Evolutionary conservation across 2,113 vertebrate species (phyloP), one percentile per base, ranked within the genome.

Genomic region (Callorhinus ursinus): DNA sequence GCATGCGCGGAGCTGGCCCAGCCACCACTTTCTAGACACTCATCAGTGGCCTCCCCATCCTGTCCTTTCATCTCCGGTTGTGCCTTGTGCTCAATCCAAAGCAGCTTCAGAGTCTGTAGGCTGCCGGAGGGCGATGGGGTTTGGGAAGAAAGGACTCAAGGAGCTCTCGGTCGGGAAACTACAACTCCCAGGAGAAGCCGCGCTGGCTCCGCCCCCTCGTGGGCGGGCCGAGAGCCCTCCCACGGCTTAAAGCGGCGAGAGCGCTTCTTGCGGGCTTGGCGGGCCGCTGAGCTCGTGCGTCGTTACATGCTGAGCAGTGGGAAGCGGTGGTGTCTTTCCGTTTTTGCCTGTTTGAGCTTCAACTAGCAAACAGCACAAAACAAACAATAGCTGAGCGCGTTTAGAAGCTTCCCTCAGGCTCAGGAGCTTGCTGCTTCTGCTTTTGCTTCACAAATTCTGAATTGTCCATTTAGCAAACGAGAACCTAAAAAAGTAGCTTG

Each of bases 161-260:
- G n/a, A 18, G 28, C 7, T 0, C 14, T 26, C 0, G 1, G 28
- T 1, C 13, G 7, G 5, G 6, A 69, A 93, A 98, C 97, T 97
- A 85, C 98, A 97, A 61, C 81, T 96, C 92, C 98, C 97, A 65
- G 80, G 4, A 81, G 93, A 12, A 10, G 22, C 8, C 42, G 74
- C 92, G 36, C 46, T 0, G 4, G 31, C 69, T 39, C 33, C 55
- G 67, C 96, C 87, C 11, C 1, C 31, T 42, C 14, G 7, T 69
- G 76, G 96, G 93, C 83, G 51, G 72, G 42, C 1, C 65, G 1
- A 13, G 31, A 12, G 22, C 4, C 3, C 16, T 28, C 0, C 1
- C 0, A 4, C 1, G 1, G 7, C 90, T 98, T 98, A 98, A 98
- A 98, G 92, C 96, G 95, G 97, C 95, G 72, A 97, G 67, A 24